phyloP scores from a whole-genome alignment of 2,113 vertebrate species.

The Antidorcas marsupialis region DNA sequence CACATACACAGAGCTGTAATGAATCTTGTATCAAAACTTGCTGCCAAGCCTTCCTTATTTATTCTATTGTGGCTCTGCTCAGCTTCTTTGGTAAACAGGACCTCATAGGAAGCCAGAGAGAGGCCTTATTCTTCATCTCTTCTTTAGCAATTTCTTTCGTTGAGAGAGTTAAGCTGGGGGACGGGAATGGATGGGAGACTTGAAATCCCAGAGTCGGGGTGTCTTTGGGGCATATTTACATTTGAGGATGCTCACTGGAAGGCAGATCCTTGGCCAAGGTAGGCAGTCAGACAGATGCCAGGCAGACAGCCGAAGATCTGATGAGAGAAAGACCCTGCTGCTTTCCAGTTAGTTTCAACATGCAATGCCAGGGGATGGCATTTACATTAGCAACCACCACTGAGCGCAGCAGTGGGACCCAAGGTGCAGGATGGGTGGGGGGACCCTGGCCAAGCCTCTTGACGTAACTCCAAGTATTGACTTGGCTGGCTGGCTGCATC shows the following conservation, averaged over 20 bases:
- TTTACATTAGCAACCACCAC: neutral
- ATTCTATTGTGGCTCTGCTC: neutral
- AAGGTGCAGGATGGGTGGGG: no score
- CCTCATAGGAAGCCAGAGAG: neutral
- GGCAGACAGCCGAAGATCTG: neutral
- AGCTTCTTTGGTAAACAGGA: neutral
- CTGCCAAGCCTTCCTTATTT: neutral
- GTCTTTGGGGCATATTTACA: neutral
- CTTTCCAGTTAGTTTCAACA: neutral
- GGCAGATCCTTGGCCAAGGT: neutral
- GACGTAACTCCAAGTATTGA: neutral
- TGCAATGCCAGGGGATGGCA: neutral
- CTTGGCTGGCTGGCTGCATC: neutral
- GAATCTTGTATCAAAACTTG: conserved; percentile 37
- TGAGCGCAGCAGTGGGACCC: neutral
- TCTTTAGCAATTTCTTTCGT: neutral
- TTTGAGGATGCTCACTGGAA: neutral
- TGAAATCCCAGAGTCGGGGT: neutral
- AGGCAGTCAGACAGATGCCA: neutral
- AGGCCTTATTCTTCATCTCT: neutral
- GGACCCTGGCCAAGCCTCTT: neutral
- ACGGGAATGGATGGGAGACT: neutral
- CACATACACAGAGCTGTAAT: neutral
- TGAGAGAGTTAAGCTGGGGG: neutral
- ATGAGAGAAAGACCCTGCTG: neutral